Percentiles rank a stretch among this genome's conserved stretches.
Conservation (phyloP, 2,113 vertebrate genomes). For the Ailurus styani region DNA sequence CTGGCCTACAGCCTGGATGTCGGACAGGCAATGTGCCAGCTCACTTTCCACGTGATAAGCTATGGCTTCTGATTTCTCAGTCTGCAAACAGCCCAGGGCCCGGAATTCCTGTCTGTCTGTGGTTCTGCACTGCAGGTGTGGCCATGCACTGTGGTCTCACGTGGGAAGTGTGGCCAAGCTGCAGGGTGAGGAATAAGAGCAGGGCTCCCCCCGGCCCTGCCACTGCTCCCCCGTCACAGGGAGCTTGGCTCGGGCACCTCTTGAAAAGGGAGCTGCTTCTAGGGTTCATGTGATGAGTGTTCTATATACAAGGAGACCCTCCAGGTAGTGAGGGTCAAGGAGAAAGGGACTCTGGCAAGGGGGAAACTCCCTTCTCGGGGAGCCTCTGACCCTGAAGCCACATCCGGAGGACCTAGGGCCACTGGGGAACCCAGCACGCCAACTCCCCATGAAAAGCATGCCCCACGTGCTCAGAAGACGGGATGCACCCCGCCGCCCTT, state of each 20-base stretch:
- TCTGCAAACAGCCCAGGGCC: rapidly evolving
- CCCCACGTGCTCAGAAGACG: background rate
- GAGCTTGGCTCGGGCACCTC: background rate
- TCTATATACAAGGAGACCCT: background rate
- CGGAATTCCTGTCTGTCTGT: background rate
- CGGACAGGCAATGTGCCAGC: background rate
- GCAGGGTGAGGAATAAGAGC: too few species aligned
- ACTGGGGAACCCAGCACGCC: rapidly evolving
- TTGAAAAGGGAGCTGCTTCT: background rate
- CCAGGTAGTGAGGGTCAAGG: background rate
- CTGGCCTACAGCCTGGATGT: background rate
- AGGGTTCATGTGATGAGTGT: background rate
- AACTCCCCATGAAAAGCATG: rapidly evolving
- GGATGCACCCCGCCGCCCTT: background rate
- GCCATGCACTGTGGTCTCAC: background rate
- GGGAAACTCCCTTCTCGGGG: too few species aligned
- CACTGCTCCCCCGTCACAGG: background rate
- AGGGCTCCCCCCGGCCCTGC: background rate
- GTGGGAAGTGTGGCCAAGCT: rapidly evolving
- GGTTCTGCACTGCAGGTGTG: background rate
- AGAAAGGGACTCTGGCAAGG: background rate
- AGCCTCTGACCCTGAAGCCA: background rate
- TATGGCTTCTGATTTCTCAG: background rate
- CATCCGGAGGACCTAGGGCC: rapidly evolving
- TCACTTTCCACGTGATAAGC: background rate